Evolutionary conservation across 2,113 vertebrate genomes (phyloP).

Genomic region (Neopipo cinnamomea): DNA sequence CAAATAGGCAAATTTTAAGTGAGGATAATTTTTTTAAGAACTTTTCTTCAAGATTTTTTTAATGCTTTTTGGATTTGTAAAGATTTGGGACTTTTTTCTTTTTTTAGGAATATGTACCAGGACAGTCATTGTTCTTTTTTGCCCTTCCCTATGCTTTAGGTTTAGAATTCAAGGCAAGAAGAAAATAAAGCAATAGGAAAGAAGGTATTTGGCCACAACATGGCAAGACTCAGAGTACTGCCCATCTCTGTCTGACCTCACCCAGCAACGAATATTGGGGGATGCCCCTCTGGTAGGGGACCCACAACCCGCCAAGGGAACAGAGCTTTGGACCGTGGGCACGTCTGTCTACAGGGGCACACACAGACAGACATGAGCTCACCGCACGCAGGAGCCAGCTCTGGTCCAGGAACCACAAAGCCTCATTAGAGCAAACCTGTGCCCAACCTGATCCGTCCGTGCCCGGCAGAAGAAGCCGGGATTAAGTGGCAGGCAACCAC

Average conservation of each 20-base stretch:
- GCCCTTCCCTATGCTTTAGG: not conserved
- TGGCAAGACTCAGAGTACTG: not conserved
- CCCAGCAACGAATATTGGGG: not conserved
- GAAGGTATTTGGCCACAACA: not conserved
- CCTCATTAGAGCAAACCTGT: not conserved
- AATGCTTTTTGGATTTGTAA: not conserved
- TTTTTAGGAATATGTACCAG: not conserved
- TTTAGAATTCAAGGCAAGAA: not conserved
- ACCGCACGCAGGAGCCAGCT: conserved; percentile 20
- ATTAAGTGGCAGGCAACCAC: not conserved
- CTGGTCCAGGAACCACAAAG: not conserved
- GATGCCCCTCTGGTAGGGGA: not conserved
- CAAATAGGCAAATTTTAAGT: not conserved
- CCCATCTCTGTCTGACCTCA: not conserved
- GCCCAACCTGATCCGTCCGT: not conserved
- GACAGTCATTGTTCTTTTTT: not conserved
- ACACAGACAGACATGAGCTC: conserved; percentile 37
- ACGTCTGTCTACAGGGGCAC: not conserved
- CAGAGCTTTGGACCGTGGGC: not conserved
- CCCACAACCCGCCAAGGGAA: not conserved
- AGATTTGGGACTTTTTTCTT: not conserved
- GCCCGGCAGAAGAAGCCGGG: not conserved
- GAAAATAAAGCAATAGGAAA: not conserved
- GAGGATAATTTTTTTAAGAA: not conserved
- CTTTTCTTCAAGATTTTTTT: not conserved